Evolutionary conservation across 2,888 invertebrate genomes (phyloP), one percentile per base, ranked within the genome.

Genomic region (Calliopum simillimum): DNA sequence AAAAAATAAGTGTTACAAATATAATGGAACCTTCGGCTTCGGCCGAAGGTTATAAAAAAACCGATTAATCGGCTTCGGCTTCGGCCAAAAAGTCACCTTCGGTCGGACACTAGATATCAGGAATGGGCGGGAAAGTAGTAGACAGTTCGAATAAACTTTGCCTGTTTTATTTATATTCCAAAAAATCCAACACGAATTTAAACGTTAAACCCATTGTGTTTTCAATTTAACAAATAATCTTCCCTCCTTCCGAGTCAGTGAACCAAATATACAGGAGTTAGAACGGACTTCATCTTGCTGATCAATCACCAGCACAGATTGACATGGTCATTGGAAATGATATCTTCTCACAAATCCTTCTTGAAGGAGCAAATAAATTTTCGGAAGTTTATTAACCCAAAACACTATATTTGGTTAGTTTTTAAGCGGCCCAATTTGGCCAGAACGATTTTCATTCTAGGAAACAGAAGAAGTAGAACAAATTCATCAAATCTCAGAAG

Each of bases 81-180:
- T n/a, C n/a, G n/a, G n/a, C n/a, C n/a, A n/a, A n/a, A n/a, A n/a
- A n/a, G n/a, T n/a, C n/a, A n/a, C n/a, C n/a, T n/a, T n/a, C n/a
- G n/a, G n/a, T n/a, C n/a, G n/a, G n/a, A n/a, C n/a, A n/a, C 13
- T 25, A 68, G 23, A 68, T 71, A 11, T 49, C 58, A 5, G 68
- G 65, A 21, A 68, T 68, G 4, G 64, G 59, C 2, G 71, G 63
- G 1, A 13, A 16, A 1, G 11, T 58, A 14, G 46, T 43, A 6
- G 68, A 68, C 43, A 59, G 16, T 0, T 47, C 71, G 19, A 64
- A 55, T 6, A 64, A 68, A n/a, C 63, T 66, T 16, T 71, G 69
- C 25, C 12, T 51, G 2, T 3, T 71, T 13, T 21, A 21, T 8
- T 4, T 68, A 0, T 16, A 53, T 11, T 41, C 59, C 4, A 53